Percentiles rank a stretch among this genome's conserved stretches.
Conservation (phyloP, 37 sponge, comb jelly and placozoan species). For the Petrosia ficiformis region DNA sequence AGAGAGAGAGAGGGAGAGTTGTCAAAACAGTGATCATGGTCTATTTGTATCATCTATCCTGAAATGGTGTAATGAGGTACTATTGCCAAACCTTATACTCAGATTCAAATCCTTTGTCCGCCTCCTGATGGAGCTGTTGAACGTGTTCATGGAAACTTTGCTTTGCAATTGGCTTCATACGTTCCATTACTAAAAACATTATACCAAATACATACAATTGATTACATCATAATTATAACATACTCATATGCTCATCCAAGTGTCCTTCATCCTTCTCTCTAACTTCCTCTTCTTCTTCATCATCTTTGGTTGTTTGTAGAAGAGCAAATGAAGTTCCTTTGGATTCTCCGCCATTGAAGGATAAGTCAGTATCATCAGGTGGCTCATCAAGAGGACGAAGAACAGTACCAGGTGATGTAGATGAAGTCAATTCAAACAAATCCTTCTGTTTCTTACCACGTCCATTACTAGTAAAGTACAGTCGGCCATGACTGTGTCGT, state of each 20-base stretch:
- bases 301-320: neutral
- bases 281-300: neutral
- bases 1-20: neutral
- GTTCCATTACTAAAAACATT: constrained; percentile 16
- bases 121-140: constrained; percentile 50
- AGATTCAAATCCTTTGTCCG: constrained; percentile 63
- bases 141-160: constrained; percentile 52
- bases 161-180: constrained; percentile 15
- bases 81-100: constrained; percentile 49
- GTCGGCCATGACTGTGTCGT: too few relatives aligned
- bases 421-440: neutral
- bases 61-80: neutral
- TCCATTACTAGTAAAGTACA: neutral
- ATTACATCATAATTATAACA: neutral
- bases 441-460: neutral
- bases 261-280: neutral
- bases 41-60: too few relatives aligned
- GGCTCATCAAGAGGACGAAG: neutral
- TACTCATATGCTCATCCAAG: constrained; percentile 1
- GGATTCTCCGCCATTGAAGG: too few relatives aligned
- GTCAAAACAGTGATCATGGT: neutral
- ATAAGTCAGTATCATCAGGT: neutral
- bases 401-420: neutral
- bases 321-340: neutral
- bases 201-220: neutral